Conservation (phyloP, 2,113 vertebrate species). For the Halichoerus grypus region DNA sequence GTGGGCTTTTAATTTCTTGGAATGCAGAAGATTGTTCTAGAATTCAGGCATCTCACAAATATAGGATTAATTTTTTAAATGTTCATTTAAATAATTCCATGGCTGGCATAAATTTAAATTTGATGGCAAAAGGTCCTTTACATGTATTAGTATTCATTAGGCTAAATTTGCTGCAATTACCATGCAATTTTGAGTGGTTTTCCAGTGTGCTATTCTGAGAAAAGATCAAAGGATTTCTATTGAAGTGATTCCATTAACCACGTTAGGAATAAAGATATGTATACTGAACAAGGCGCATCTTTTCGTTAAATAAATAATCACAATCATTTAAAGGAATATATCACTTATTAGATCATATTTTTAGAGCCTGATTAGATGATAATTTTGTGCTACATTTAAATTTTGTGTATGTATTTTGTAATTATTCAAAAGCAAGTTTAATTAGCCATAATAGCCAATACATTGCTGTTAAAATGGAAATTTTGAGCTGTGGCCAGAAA, state of each 20-base stretch:
- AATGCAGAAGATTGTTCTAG: background rate
- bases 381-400: conserved; percentile 74
- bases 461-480: conserved; percentile 54
- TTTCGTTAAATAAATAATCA: conserved; percentile 78
- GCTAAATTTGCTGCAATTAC: conserved; percentile 84
- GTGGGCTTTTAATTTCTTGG: conserved; percentile 27
- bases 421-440: conserved; percentile 72
- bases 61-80: conserved; percentile 60
- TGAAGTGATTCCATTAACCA: conserved; percentile 71
- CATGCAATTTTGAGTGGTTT: conserved; percentile 73
- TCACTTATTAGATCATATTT: conserved; percentile 74
- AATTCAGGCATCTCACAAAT: conserved; percentile 56
- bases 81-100: conserved; percentile 80
- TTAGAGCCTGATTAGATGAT: conserved; percentile 63
- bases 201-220: conserved; percentile 76
- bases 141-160: conserved; percentile 85
- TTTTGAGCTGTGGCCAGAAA: conserved; percentile 55
- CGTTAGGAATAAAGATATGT: conserved; percentile 73
- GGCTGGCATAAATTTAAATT: conserved; percentile 78
- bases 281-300: conserved; percentile 70
- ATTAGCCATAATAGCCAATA: conserved; percentile 70
- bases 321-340: conserved; percentile 71
- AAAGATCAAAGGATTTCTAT: conserved; percentile 80
- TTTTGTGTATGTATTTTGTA: conserved; percentile 56
- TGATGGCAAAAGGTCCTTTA: conserved; percentile 77